phyloP scores from a whole-genome alignment of 2,113 vertebrate genomes.

The Chionis minor region DNA sequence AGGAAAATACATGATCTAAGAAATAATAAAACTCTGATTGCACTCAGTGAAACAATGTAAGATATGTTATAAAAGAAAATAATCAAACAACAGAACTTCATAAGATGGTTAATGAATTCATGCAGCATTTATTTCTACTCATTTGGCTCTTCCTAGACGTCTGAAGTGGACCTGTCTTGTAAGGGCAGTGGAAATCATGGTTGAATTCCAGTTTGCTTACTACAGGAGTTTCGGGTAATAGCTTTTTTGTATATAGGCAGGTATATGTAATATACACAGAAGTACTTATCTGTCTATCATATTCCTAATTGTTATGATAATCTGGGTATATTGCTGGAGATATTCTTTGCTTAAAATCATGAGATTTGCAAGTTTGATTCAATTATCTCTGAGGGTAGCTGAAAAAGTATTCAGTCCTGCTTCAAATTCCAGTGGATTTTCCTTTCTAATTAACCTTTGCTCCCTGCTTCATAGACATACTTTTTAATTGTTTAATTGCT shows the following conservation, averaged over 20 bases:
- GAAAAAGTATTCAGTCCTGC: not conserved
- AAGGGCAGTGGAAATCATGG: not conserved
- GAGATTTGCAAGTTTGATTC: not conserved
- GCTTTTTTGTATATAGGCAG: not conserved
- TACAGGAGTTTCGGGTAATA: not conserved
- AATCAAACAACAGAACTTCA: not conserved
- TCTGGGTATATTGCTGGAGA: not conserved
- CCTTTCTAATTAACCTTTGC: not conserved
- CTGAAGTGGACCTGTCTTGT: not conserved
- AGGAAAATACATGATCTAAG: not conserved
- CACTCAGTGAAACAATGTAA: not conserved
- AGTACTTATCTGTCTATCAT: not conserved
- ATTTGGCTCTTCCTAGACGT: not conserved
- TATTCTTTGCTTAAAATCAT: not conserved
- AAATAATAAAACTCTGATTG: not conserved
- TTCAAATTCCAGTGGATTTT: not conserved
- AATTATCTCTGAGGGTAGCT: not conserved
- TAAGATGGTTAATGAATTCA: not conserved
- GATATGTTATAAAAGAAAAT: not conserved
- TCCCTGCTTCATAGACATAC: not conserved
- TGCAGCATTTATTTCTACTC: not conserved
- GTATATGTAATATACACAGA: not conserved
- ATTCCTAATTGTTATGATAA: not conserved
- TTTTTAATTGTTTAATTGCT: constrained; percentile 30
- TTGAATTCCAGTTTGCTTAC: not conserved